Evolutionary conservation across 2,113 vertebrate species (phyloP), one percentile per base, ranked within the genome.

Genomic region (Psilopsiagon aurifrons): DNA sequence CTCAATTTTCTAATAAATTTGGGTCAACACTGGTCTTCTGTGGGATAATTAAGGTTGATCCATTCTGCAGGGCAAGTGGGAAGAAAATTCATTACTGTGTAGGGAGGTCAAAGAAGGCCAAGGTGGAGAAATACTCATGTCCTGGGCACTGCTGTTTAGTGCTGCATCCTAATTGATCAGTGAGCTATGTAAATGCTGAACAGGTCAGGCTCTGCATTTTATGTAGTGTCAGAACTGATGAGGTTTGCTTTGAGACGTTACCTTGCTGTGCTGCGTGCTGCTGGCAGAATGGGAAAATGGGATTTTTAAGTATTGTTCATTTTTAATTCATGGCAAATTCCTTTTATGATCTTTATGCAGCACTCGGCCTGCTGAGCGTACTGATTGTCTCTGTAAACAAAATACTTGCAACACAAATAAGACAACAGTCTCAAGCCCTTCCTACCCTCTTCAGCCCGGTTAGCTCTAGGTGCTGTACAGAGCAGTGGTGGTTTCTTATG

Each of bases 1-100:
- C 57, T 73, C 92, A 96, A 91, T 94, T 96, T 96, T 95, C 95
- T 92, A 92, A 96, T 95, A 95, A 95, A 94, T 92, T 73, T 95
- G 83, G 96, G 92, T 95, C 88, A 94, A 13, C 1, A 13, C 24
- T 81, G 86, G 73, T 94, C 86, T 84, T 92, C 39, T 39, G 76
- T 78, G 77, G 83, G 74, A 82, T 96, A 93, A 95, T 96, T 91
- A 91, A 89, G 70, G 67, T 69, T 91, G 84, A 82, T 88, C 69
- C 4, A 4, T 91, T 94, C 83, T 94, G 83, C 51, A 73, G 92
- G 83, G 77, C 88, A 84, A 84, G 95, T 83, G 84, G 86, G 51
- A 79, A 66, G 35, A 79, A 90, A 96, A 96, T 52, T 92, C 95
- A 92, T 95, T 94, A 88, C 39, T 54, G 55, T 13, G 24, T 3